Percentiles rank a stretch among this genome's conserved stretches.
Conservation (phyloP, 2,888 invertebrate genomes). For the Amiota communis region DNA sequence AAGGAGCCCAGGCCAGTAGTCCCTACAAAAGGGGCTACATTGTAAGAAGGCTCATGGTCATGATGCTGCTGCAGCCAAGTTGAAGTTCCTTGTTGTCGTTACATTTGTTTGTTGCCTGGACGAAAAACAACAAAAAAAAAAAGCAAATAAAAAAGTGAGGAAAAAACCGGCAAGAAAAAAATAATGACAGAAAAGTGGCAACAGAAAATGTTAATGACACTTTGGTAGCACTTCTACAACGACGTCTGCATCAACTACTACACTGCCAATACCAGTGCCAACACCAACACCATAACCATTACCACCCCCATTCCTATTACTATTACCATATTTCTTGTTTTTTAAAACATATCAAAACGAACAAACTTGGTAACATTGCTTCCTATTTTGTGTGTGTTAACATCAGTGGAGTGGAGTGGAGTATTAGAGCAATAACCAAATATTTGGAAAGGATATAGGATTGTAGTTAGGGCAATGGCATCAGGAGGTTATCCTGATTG, state of each 20-base stretch:
- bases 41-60: no score
- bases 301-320: not conserved
- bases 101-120: no score
- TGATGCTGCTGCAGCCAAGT: no score
- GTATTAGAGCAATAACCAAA: not conserved
- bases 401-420: no score
- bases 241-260: no score
- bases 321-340: not conserved
- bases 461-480: not conserved
- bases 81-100: no score
- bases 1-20: not conserved
- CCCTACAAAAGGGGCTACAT: no score
- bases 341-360: conserved; percentile 17
- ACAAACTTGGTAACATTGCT: not conserved
- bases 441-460: not conserved
- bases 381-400: no score
- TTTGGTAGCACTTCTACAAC: conserved; percentile 46
- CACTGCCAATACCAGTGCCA: not conserved
- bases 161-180: no score
- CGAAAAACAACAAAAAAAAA: not conserved
- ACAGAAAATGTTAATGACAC: conserved; percentile 64
- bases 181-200: conserved; percentile 2
- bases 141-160: not conserved
- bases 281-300: no score
- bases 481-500: not conserved